Evolutionary conservation across 2,888 invertebrate genomes (phyloP), one percentile per base, ranked within the genome.

Genomic region (Peribatodes rhomboidaria): DNA sequence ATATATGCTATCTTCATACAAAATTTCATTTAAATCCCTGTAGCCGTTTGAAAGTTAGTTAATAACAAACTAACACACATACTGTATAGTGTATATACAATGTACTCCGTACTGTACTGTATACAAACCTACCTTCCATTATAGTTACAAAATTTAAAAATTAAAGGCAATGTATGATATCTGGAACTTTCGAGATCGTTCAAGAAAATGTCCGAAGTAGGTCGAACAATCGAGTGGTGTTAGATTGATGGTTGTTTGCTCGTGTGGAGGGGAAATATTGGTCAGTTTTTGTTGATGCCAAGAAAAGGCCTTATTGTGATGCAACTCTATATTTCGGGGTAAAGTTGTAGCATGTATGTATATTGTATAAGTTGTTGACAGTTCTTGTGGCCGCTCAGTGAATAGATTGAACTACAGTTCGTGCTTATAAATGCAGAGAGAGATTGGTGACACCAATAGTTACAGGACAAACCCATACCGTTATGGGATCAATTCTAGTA

Each of bases 211-310:
- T 55, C 35, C 31, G 42, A 42, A 20, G 55, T 58, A 47, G 14
- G 58, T 54, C 41, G 46, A 64, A 47, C 46, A 47, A 58, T 58
- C 63, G 54, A 55, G 55, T 54, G 47, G 41, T 47, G 63, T 18
- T 52, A 47, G 63, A 64, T 64, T 53, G 63, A 64, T 64, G 58
- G 53, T 13, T 57, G 62, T 62, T 62, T 58, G 58, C 13, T 27
- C 27, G 35, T 18, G 39, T 33, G 14, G n/a, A 7, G 52, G 13
- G 53, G 52, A 41, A 61, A 61, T 53, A 60, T 53, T 13, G 42
- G 55, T 20, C 50, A 52, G 53, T 37, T 60, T 50, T 50, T 44
- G 39, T 58, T 58, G 18, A 50, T 49, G 10, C 13, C 35, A 14
- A 31, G 14, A 49, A 47, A 47, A 16, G 47, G 22, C 44, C 18